Evolutionary conservation across 2,797 vertebrate genomes (phyloP).

Genomic region (Macroramphosus scolopax): DNA sequence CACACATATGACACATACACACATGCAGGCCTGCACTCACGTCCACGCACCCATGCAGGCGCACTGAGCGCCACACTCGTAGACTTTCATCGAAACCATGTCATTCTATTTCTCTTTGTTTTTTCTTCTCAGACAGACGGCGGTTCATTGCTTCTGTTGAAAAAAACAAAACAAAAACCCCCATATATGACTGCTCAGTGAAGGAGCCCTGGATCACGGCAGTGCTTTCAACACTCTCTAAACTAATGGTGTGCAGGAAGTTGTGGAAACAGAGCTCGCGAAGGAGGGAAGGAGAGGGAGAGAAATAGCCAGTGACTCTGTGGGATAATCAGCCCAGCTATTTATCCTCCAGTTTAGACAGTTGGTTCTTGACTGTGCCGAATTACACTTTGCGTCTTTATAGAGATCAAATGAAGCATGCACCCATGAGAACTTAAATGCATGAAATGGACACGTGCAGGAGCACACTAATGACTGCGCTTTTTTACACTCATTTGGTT

Average conservation of each 20-base stretch:
- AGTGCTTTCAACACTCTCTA: conserved; percentile 70
- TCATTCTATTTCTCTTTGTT: conserved; percentile 17
- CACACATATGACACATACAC: conserved; percentile 35
- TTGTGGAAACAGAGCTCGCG: conserved; percentile 62
- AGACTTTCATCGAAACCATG: conserved; percentile 60
- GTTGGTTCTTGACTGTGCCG: conserved; percentile 53
- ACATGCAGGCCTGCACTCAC: conserved; percentile 8
- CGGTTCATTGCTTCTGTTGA: conserved; percentile 48
- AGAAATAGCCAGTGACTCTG: conserved; percentile 56
- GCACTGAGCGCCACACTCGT: conserved; percentile 28
- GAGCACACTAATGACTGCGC: conserved; percentile 59
- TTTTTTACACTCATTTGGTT: conserved; percentile 58
- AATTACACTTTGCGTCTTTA: conserved; percentile 60
- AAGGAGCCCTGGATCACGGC: conserved; percentile 58
- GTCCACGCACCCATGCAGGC: conserved; percentile 18
- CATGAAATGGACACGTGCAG: conserved; percentile 45
- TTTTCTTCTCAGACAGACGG: conserved; percentile 46
- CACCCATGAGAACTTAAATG: conserved; percentile 51
- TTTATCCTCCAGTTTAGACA: conserved; percentile 68
- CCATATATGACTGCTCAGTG: conserved; percentile 60
- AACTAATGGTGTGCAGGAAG: conserved; percentile 71
- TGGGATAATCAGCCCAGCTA: conserved; percentile 68
- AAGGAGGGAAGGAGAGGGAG: conserved; percentile 37
- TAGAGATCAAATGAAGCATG: conserved; percentile 63
- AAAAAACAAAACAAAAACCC: conserved; percentile 36